Evolutionary conservation across 2,113 vertebrate species (phyloP).

Genomic region (Etheostoma spectabile): DNA sequence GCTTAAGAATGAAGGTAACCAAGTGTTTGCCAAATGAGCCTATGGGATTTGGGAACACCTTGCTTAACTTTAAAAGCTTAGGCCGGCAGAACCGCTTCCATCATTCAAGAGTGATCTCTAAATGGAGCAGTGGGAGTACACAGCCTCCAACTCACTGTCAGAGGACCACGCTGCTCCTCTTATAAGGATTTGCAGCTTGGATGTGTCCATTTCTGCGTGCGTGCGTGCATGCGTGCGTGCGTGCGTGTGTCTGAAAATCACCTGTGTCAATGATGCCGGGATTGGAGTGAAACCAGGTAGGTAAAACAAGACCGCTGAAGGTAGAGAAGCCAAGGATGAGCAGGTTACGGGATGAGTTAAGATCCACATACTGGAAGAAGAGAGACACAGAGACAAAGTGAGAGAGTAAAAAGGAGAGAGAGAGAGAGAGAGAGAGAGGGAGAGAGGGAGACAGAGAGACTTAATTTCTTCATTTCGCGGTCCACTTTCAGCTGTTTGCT

Average conservation of each 20-base stretch:
- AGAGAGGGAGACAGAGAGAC: conserved; percentile 10
- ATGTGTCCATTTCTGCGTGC: conserved; percentile 3
- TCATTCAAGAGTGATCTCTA: conserved; percentile 49
- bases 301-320: conserved; percentile 85
- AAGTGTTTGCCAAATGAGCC: conserved; percentile 63
- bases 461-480: conserved; percentile 31
- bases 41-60: conserved; percentile 60
- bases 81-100: conserved; percentile 45
- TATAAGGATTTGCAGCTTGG: background rate
- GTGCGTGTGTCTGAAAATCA: conserved; percentile 27
- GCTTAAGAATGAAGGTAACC: conserved; percentile 36
- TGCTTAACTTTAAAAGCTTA: conserved; percentile 68
- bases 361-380: conserved; percentile 81
- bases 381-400: background rate
- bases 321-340: conserved; percentile 85
- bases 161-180: background rate
- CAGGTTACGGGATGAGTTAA: conserved; percentile 87
- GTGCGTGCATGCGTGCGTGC: too few relatives aligned
- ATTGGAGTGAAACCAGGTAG: conserved; percentile 85
- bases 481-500: background rate
- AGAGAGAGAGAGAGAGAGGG: background rate
- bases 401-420: conserved; percentile 9
- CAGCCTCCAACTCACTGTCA: background rate
- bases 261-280: conserved; percentile 84
- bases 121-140: conserved; percentile 32